Evolutionary conservation across 2,888 invertebrate species (phyloP).

Genomic region (Helobdella robusta): DNA sequence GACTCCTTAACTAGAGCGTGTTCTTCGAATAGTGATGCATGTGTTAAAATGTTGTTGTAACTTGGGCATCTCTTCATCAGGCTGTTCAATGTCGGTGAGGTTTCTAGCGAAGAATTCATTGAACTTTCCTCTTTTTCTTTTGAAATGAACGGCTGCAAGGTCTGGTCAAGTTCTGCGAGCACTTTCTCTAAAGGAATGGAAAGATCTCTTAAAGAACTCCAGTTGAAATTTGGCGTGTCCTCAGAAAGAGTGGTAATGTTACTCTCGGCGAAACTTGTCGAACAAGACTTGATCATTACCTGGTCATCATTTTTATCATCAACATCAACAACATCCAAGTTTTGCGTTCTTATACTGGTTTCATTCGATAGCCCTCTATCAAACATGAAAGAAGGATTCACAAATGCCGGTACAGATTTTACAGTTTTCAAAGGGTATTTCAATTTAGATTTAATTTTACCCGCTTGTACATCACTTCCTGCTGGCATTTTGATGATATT

Average conservation of each 20-base stretch:
- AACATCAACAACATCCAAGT: background rate
- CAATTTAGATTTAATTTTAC: background rate
- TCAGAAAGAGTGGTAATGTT: background rate
- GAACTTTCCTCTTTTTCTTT: background rate
- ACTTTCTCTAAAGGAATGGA: conserved; percentile 19
- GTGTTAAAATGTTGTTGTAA: conserved; percentile 28
- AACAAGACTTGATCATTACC: conserved; percentile 12
- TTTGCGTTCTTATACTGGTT: background rate
- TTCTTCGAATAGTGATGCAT: background rate
- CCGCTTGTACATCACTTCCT: background rate
- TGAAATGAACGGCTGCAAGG: conserved; percentile 5
- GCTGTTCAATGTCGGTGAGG: background rate
- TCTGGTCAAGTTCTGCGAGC: conserved; percentile 17
- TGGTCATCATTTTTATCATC: background rate
- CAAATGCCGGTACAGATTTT: conserved; percentile 22
- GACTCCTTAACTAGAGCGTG: background rate
- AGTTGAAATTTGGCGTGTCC: conserved; percentile 10
- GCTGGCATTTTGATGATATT: background rate
- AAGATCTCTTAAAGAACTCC: conserved; percentile 21
- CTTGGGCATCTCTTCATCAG: conserved; percentile 28
- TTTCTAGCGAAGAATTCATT: background rate
- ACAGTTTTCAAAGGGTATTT: conserved; percentile 22
- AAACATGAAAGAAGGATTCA: conserved; percentile 22
- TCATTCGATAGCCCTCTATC: conserved; percentile 1
- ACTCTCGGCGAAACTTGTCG: conserved; percentile 4